Conservation (phyloP, 2,888 invertebrate genomes). For the Nomada flava region DNA sequence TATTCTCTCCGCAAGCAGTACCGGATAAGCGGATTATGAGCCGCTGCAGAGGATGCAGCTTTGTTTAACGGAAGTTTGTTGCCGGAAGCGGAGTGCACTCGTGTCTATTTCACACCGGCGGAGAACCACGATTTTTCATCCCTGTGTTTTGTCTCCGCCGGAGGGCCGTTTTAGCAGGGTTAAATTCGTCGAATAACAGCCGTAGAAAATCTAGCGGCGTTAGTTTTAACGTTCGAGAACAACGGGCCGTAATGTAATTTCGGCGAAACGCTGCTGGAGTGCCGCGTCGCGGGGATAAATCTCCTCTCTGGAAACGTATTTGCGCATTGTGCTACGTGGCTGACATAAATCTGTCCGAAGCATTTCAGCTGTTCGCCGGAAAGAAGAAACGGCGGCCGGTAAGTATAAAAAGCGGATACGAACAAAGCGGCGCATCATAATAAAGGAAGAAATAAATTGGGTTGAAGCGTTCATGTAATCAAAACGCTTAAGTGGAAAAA, state of each 20-base stretch:
- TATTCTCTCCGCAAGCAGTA: background rate
- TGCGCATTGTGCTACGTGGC: background rate
- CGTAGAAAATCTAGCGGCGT: no score
- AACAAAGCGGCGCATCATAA: background rate
- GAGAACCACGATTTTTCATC: background rate
- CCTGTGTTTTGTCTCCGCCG: background rate
- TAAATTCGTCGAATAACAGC: constrained; percentile 3
- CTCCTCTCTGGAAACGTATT: background rate
- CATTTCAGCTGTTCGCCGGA: background rate
- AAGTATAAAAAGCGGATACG: constrained; percentile 4
- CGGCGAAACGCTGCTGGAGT: no score
- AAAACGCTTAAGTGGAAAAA: no score
- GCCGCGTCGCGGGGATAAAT: background rate
- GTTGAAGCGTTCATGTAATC: background rate
- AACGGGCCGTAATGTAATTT: background rate
- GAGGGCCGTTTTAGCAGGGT: background rate
- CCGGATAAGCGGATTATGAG: background rate
- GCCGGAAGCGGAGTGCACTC: constrained; percentile 16
- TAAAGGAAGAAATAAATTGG: background rate
- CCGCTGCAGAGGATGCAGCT: constrained; percentile 2
- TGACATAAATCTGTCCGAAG: background rate
- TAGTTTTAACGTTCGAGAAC: background rate
- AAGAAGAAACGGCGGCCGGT: background rate
- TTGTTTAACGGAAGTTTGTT: constrained; percentile 12
- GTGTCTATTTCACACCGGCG: constrained; percentile 12